phyloP scores from a whole-genome alignment of 2,113 vertebrate genomes.

The Sylvilagus bachmani region DNA sequence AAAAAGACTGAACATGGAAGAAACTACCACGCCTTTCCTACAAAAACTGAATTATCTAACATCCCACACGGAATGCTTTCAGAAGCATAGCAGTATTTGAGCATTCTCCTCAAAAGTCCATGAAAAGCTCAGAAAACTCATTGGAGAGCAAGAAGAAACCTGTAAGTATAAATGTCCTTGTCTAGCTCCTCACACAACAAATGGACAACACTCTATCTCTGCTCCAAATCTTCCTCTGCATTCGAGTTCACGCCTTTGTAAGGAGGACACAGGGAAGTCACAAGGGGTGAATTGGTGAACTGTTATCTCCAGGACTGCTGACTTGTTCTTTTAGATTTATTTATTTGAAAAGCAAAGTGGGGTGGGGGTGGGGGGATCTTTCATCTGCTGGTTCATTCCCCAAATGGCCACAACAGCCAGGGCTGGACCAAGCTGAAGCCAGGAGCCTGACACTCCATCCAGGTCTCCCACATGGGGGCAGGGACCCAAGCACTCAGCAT shows the following conservation, averaged over 20 bases:
- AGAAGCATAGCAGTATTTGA: background rate
- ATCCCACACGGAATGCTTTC: background rate
- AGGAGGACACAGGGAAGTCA: background rate
- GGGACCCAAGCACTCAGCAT: too few species aligned
- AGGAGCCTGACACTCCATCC: too few species aligned
- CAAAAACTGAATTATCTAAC: background rate
- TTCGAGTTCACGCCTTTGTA: background rate
- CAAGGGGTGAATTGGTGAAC: too few species aligned
- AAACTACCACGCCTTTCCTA: background rate
- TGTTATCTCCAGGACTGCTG: too few species aligned
- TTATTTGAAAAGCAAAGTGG: too few species aligned
- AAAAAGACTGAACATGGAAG: background rate
- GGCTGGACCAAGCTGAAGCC: too few species aligned
- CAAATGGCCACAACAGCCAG: too few species aligned
- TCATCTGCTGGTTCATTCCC: too few species aligned
- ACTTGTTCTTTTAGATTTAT: too few species aligned
- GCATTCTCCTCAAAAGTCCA: background rate
- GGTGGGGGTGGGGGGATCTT: too few species aligned
- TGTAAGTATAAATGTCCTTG: background rate
- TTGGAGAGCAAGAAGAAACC: background rate
- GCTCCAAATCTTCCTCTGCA: background rate
- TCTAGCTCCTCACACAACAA: background rate
- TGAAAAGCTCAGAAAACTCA: background rate
- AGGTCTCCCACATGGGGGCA: too few species aligned
- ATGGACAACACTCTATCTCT: background rate